Conservation (phyloP, 2,797 vertebrate species). For the Chiloscyllium punctatum region DNA sequence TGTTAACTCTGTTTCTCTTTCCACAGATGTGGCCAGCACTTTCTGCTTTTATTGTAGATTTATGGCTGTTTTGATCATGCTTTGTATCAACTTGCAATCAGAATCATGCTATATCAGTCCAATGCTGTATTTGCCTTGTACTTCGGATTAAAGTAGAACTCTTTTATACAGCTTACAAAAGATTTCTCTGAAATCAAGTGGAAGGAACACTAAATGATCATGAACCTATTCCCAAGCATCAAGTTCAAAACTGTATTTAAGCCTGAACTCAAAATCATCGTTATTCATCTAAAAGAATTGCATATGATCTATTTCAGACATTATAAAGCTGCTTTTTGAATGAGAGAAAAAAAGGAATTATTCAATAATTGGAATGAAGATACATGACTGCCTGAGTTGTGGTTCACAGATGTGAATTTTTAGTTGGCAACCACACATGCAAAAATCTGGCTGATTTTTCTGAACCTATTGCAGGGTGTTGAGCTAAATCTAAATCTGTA, state of each 20-base stretch:
- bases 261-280: neutral
- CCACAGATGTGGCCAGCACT: no score
- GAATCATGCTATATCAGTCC: neutral
- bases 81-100: neutral
- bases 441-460: neutral
- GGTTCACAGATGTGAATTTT: neutral
- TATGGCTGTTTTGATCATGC: neutral
- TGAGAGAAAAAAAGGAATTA: neutral
- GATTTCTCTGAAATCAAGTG: neutral
- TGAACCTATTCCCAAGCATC: neutral
- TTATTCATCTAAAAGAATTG: neutral
- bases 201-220: neutral
- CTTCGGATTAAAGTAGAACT: neutral
- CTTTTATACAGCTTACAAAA: neutral
- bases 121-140: neutral
- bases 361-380: neutral
- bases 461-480: neutral
- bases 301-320: neutral
- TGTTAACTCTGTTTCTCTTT: no score
- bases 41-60: neutral
- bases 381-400: neutral
- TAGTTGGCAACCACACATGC: neutral
- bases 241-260: neutral
- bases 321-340: neutral
- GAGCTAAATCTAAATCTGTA: neutral